Evolutionary conservation across 1,140 invertebrate genomes (phyloP), one percentile per base, ranked within the genome.

Genomic region (Yoshiicerus persimilis): DNA sequence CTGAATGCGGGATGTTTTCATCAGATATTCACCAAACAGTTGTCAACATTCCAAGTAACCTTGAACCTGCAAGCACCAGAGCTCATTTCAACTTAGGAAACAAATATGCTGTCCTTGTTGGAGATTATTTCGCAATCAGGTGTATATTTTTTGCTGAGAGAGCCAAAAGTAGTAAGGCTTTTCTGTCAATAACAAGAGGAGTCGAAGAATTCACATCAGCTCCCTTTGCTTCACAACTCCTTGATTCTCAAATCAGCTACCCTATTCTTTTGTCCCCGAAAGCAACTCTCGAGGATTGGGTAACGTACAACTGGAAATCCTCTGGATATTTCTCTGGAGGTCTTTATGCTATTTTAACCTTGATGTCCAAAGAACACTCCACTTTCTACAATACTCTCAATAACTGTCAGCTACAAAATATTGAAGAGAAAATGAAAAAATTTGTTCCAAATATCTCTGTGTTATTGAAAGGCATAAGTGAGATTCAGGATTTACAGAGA

Each of bases 121-220:
- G 90, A 25, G 90, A 90, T 70, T 90, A 89, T 62, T 90, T 90
- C 86, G 90, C 90, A 56, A 89, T 90, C 32, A 86, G 87, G 36
- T 87, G 87, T 5, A 87, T 90, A 36, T 89, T 85, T 85, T 89
- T 86, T 85, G 86, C 89, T 8, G 87, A 90, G 41, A 88, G 87
- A 47, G 88, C 89, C 8, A 90, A 90, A 85, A 86, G 39, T 32
- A 87, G 64, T 38, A n/a, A 41, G 32, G 89, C 86, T 1, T 86
- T 90, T 36, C 70, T 89, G 2, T 64, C 84, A 8, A 89, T 90
- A 5, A 89, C 88, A 11, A 27, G 64, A 47, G 90, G 90, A 25
- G 88, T 90, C n/a, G 90, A 90, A 25, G 89, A 90, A 64, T 90
- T 89, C 80, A 88, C 90, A n/a, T 88, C 86, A n/a, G 86, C 86